Base-by-base conservation (phyloP, 2,113 vertebrate genomes). In the Fulmarus glacialis region DNA sequence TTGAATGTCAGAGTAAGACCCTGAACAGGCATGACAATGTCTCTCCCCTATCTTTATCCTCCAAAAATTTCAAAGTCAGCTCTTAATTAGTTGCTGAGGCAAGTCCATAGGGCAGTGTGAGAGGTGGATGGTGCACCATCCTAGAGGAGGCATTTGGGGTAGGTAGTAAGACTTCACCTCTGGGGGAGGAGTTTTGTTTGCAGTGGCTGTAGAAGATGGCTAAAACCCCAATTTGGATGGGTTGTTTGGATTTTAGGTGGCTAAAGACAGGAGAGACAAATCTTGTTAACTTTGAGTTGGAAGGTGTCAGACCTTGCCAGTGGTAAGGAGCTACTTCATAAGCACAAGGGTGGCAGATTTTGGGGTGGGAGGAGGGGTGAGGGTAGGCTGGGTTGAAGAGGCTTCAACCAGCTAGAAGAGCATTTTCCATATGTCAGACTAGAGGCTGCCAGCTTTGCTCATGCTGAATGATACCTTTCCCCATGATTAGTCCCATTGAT, bases 401-500 rank as follows among this genome's bases (percentile, higher is more conserved):
- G 22, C 30, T 93, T 90, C 77, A 52, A 71, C 75, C 53, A 91
- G 73, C 68, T 67, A 89, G 68, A 84, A 86, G 53, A 96, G 56
- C 94, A 90, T 81, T 94, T 96, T 97, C 95, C 94, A 95, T 96
- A 97, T 96, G 94, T 96, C 93, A 79, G 95, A 60, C 43, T 53
- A 82, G 83, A 77, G 47, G 45, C 86, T 97, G 95, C 93, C 95
- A 97, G 84, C 89, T 96, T 94, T 90, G 50, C 91, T 94, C 87
- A 82, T 56, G 81, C 77, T 93, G 91, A 94, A 95, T 80, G 82
- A 64, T 91, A 89, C 70, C 91, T 85, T 97, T 96, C 89, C 74
- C 73, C 91, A 87, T 85, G 89, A 97, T 94, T 96, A 96, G 81
- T 50, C 93, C 91, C 87, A 93, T 85, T 95, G 94, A 96, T 93